A percentile compares a stretch with the other conserved stretches of the same genome.
phyloP scores from a whole-genome alignment of 2,797 vertebrate species.

The Scarus forsteni region DNA sequence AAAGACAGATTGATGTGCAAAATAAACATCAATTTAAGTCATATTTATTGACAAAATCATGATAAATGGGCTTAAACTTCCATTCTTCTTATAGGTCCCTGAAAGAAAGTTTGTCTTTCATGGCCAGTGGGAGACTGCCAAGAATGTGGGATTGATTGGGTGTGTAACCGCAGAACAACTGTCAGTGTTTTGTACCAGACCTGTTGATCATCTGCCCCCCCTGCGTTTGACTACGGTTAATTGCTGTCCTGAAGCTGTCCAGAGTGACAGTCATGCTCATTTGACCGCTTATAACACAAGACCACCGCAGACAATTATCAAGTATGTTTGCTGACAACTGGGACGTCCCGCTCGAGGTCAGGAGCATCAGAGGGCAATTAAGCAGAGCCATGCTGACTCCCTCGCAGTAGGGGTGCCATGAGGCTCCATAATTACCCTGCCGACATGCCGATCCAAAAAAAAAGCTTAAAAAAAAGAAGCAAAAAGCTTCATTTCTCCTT shows the following conservation, averaged over 20 bases:
- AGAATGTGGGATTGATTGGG: background rate
- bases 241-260: constrained; percentile 25
- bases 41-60: too few species aligned
- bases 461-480: background rate
- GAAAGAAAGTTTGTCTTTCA: too few species aligned
- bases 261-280: constrained; percentile 28
- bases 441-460: constrained; percentile 37
- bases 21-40: too few species aligned
- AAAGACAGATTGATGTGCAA: too few species aligned
- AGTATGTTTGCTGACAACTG: constrained; percentile 52
- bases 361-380: constrained; percentile 69
- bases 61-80: too few species aligned
- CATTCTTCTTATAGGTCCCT: too few species aligned
- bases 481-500: constrained; percentile 36
- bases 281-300: constrained; percentile 29
- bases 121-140: too few species aligned
- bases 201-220: constrained; percentile 3
- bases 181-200: background rate
- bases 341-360: constrained; percentile 64
- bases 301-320: constrained; percentile 37
- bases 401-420: constrained; percentile 44
- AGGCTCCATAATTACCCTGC: constrained; percentile 63
- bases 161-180: too few species aligned
- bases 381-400: constrained; percentile 60
- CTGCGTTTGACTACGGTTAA: background rate